Evolutionary conservation across 2,888 invertebrate species (phyloP), one percentile per base, ranked within the genome.

Genomic region (Operophtera brumata): DNA sequence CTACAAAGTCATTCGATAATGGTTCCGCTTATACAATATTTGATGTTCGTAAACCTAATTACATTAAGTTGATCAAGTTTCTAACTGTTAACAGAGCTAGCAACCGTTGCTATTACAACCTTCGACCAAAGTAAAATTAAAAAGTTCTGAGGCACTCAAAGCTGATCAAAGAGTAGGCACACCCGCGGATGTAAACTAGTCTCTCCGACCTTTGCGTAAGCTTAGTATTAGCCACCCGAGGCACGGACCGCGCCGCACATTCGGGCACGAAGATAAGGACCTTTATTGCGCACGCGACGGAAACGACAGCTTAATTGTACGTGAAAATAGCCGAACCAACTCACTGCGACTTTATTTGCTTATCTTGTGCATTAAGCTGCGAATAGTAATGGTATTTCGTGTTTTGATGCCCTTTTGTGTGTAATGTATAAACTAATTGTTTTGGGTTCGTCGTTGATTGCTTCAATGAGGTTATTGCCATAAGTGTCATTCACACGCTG

Each of bases 181-280:
- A 20, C 12, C 13, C 46, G 37, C 46, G 28, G 46, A 0, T 10
- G 11, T 8, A 26, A 36, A 13, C 37, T 13, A 47, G 41, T 51
- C 8, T 34, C 39, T 26, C 28, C 13, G 34, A n/a, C 11, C 6
- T 35, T 25, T 26, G 10, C 10, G 14, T 45, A 36, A 40, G 26
- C 20, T 14, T 32, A 2, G 9, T 35, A 28, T 20, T 52, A 47
- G 43, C 37, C 20, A 34, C 30, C 8, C 50, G 35, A 28, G 10
- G 49, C 57, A 57, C 57, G 53, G 34, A 47, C 28, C 49, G 30
- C 28, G 9, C 47, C 37, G 46, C 50, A 41, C 49, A 41, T 48
- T 48, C 54, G 40, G 7, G 13, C 39, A 2, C 32, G n/a, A 20
- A 42, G 54, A 54, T 58, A 58, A 54, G 41, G 20, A 42, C 49